Conservation (phyloP, 2,113 vertebrate genomes). For the Regulus satrapa region DNA sequence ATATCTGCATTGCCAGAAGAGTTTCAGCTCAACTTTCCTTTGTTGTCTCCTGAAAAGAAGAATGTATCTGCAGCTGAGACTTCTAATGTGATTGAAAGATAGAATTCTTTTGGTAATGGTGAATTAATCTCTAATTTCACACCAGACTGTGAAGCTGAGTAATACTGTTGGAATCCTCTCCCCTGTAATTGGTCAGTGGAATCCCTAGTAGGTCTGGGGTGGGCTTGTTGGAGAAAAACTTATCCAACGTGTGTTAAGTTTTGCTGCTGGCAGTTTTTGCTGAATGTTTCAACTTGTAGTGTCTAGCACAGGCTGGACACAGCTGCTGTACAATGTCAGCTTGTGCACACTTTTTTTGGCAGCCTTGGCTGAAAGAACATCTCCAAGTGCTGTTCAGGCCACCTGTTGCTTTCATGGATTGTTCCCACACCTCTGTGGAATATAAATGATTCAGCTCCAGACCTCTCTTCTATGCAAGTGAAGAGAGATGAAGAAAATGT, state of each 20-base stretch:
- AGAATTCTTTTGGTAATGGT: background rate
- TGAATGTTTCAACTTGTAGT: background rate
- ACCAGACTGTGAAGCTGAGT: background rate
- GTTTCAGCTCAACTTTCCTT: background rate
- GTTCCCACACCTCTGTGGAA: background rate
- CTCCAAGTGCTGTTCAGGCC: background rate
- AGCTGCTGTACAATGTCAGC: background rate
- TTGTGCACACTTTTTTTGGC: background rate
- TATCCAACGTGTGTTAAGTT: background rate
- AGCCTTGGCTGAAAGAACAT: slow-evolving; percentile 19
- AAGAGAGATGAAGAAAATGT: background rate
- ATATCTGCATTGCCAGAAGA: background rate
- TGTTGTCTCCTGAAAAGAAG: background rate
- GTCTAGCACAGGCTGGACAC: background rate
- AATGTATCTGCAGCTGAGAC: background rate
- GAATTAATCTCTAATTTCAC: background rate
- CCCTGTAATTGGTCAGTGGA: background rate
- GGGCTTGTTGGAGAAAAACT: slow-evolving; percentile 10
- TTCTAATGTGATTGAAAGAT: background rate
- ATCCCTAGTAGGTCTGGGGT: background rate
- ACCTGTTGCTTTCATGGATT: background rate
- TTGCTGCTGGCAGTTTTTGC: background rate
- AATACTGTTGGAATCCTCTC: background rate
- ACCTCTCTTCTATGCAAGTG: background rate
- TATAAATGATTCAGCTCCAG: background rate